Evolutionary conservation across 64 coral and sea anemone species (phyloP).

Genomic region (Actinia tenebrosa): DNA sequence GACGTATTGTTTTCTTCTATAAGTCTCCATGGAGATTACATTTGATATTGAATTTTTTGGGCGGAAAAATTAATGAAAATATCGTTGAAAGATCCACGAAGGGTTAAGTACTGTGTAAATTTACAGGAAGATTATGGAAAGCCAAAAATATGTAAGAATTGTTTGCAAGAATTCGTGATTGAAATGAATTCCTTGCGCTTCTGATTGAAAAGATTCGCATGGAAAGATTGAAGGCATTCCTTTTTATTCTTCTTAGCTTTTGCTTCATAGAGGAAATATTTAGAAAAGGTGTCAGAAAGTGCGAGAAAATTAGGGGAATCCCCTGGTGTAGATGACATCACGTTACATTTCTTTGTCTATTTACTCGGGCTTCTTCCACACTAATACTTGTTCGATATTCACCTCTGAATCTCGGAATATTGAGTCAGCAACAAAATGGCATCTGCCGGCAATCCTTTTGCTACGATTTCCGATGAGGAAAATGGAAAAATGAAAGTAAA

Average conservation of each 20-base stretch:
- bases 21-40: slow-evolving; percentile 8
- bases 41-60: neutral
- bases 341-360: neutral
- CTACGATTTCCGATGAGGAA: too few species aligned
- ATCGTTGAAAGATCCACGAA: neutral
- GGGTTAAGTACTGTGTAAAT: neutral
- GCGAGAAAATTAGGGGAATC: neutral
- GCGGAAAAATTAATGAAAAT: neutral
- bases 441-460: too few species aligned
- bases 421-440: too few species aligned
- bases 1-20: slow-evolving; percentile 2
- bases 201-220: neutral
- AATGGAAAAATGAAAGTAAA: too few species aligned
- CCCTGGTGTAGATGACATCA: neutral
- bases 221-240: too few species aligned
- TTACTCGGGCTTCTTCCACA: neutral
- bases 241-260: neutral
- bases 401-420: too few species aligned
- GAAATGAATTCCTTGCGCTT: neutral
- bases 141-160: neutral
- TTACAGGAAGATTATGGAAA: neutral
- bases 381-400: too few species aligned
- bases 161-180: neutral
- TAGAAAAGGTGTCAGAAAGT: neutral
- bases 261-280: neutral